phyloP scores from a whole-genome alignment of 2,888 invertebrate species.

The Perithous albicinctus region DNA sequence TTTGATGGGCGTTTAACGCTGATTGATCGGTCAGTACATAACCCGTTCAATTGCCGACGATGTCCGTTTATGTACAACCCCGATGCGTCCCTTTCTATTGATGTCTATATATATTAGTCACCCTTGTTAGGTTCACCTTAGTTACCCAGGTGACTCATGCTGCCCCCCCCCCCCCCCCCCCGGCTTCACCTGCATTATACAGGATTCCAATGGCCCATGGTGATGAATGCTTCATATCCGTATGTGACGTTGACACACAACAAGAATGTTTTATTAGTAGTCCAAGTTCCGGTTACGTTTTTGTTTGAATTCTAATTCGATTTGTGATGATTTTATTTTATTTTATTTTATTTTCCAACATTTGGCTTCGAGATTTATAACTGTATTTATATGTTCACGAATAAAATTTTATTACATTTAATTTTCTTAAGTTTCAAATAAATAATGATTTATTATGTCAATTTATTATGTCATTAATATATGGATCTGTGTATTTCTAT shows the following conservation, averaged over 20 bases:
- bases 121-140: conserved; percentile 13
- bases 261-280: conserved; percentile 4
- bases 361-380: too few species aligned
- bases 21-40: conserved; percentile 72
- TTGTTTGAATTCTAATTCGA: not conserved
- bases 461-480: too few species aligned
- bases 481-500: too few species aligned
- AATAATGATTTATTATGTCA: too few species aligned
- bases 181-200: conserved; percentile 8
- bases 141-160: too few species aligned
- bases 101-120: conserved; percentile 12
- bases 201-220: conserved; percentile 7
- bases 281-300: not conserved
- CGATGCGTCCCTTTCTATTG: conserved; percentile 2
- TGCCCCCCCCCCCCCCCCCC: not conserved
- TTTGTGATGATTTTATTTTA: too few species aligned
- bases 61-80: conserved; percentile 51
- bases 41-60: conserved; percentile 70
- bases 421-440: too few species aligned
- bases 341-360: too few species aligned
- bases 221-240: conserved; percentile 30
- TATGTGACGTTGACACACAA: conserved; percentile 14
- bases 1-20: conserved; percentile 74
- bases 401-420: too few species aligned
- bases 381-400: too few species aligned